Percentiles rank a stretch among this genome's conserved stretches.
phyloP scores from a whole-genome alignment of 2,888 invertebrate genomes.

The Camptogramma bilineatum region DNA sequence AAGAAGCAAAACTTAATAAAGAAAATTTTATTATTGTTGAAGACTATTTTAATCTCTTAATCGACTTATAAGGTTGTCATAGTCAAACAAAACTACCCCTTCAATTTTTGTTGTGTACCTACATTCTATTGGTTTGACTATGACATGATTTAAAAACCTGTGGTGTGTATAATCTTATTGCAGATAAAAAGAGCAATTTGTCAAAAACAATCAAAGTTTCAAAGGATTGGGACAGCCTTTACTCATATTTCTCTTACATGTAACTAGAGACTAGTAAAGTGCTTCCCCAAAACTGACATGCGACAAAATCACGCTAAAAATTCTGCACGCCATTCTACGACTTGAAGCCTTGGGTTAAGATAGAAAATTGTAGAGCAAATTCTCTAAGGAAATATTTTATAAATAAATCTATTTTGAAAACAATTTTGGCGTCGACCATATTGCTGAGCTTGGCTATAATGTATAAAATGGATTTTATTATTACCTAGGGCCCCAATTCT shows the following conservation, averaged over 20 bases:
- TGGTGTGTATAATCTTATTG: too few species aligned
- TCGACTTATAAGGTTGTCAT: too few species aligned
- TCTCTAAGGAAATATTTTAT: conserved; percentile 23
- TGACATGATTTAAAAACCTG: too few species aligned
- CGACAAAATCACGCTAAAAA: conserved; percentile 23
- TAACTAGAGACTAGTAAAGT: conserved; percentile 33
- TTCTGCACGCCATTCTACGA: neutral
- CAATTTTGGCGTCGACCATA: conserved; percentile 44
- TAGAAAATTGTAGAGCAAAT: conserved; percentile 17
- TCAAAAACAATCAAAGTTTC: conserved; percentile 8
- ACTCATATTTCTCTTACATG: conserved; percentile 31
- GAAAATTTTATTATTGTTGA: too few species aligned
- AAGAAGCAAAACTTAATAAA: too few species aligned
- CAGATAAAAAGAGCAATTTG: neutral
- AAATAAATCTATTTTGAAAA: conserved; percentile 32
- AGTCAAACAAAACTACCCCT: too few species aligned
- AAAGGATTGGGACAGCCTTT: conserved; percentile 29
- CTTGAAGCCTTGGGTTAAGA: conserved; percentile 3
- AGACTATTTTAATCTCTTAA: too few species aligned
- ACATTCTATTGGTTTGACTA: too few species aligned
- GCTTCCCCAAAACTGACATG: conserved; percentile 23
- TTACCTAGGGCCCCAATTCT: too few species aligned
- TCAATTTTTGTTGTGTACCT: too few species aligned
- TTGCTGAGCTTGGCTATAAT: conserved; percentile 18
- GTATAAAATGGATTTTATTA: conserved; percentile 60